Percentiles rank a stretch among this genome's conserved stretches.
Conservation (phyloP, 2,888 invertebrate genomes). For the Brenthis hecate region DNA sequence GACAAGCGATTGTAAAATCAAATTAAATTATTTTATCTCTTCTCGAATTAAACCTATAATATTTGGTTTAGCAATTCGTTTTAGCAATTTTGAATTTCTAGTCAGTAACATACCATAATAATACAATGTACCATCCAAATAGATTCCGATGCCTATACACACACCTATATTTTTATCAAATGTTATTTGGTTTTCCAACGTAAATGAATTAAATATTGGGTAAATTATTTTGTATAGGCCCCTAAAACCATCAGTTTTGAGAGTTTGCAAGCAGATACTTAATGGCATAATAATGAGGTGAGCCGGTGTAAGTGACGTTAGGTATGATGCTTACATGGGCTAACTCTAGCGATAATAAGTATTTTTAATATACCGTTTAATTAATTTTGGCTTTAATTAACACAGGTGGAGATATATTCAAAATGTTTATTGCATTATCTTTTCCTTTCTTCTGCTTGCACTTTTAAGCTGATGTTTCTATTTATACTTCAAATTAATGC, state of each 20-base stretch:
- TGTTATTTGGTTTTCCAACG: too few species aligned
- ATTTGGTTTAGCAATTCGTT: too few species aligned
- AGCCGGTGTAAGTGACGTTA: conserved; percentile 48
- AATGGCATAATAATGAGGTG: conserved; percentile 63
- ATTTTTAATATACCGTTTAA: background rate
- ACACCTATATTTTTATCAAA: too few species aligned
- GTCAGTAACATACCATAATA: too few species aligned
- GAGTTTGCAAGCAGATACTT: conserved; percentile 59
- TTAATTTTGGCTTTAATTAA: conserved; percentile 5
- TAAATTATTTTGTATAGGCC: conserved; percentile 47
- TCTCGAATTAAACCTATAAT: too few species aligned
- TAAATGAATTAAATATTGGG: too few species aligned
- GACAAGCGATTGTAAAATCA: too few species aligned
- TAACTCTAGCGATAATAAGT: conserved; percentile 38
- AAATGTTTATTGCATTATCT: background rate
- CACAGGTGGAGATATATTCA: background rate
- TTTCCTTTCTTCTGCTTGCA: background rate
- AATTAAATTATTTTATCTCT: too few species aligned
- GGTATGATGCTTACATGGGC: conserved; percentile 48
- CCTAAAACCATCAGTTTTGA: conserved; percentile 54
- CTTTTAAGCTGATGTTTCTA: background rate
- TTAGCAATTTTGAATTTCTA: too few species aligned
- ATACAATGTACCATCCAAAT: too few species aligned
- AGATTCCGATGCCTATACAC: too few species aligned
- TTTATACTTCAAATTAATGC: background rate